Evolutionary conservation across 1,140 invertebrate genomes (phyloP).

Genomic region (Mercenaria mercenaria): DNA sequence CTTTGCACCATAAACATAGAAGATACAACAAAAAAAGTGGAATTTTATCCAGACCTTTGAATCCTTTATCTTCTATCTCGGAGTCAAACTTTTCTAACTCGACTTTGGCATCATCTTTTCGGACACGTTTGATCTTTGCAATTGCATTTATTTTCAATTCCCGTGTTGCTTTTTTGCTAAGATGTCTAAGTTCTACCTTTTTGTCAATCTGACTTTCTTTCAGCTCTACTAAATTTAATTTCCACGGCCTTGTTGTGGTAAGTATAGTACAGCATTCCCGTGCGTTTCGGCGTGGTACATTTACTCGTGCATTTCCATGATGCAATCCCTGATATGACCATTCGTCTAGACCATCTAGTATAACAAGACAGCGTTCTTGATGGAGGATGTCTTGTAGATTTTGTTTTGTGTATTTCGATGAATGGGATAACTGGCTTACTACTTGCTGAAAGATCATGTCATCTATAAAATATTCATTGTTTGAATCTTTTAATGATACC

Average conservation of each 20-base stretch:
- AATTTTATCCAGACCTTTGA: neutral
- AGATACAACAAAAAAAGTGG: slow-evolving; percentile 11
- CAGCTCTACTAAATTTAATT: neutral
- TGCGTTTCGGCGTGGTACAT: neutral
- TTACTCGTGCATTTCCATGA: neutral
- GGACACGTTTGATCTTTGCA: neutral
- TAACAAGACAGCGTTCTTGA: neutral
- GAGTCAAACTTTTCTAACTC: neutral
- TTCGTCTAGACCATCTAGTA: neutral
- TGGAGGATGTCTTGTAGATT: neutral
- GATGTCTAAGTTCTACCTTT: neutral
- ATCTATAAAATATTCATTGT: neutral
- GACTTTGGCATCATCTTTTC: too few relatives aligned
- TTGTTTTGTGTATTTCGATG: neutral
- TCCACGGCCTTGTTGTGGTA: slow-evolving; percentile 5
- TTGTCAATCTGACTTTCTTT: neutral
- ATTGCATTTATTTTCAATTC: neutral
- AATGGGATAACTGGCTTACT: neutral
- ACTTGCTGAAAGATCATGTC: neutral
- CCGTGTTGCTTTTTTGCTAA: neutral
- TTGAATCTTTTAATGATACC: neutral
- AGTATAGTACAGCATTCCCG: neutral
- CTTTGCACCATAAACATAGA: neutral
- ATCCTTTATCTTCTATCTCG: neutral
- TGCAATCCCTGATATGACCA: neutral